Percentiles rank a stretch among this genome's conserved stretches.
These are phyloP conservation scores for Drosophila testacea DNA, from an alignment of 2,888 invertebrate species.

Conservation along the genomic window DNA sequence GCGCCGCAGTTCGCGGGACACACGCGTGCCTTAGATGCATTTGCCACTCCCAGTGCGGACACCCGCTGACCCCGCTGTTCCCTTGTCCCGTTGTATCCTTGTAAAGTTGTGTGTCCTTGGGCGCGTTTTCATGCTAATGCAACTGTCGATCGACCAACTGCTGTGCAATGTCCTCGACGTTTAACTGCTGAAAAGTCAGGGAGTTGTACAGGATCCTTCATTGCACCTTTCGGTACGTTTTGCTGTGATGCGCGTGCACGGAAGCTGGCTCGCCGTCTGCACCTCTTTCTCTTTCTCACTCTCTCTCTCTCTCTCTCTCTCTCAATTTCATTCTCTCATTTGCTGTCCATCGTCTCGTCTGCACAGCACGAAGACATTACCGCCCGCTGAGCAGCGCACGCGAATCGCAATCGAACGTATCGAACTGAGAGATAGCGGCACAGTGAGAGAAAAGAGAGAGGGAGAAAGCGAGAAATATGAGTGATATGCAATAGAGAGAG, in stretches of 20 bases:
- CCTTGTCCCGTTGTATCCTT: neutral
- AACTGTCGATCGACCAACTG: slow-evolving; percentile 54
- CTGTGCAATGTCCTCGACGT: slow-evolving; percentile 65
- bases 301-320: neutral
- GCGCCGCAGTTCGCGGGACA: slow-evolving; percentile 41
- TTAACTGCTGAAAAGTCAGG: slow-evolving; percentile 50
- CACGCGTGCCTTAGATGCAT: slow-evolving; percentile 29
- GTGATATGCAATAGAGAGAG: neutral
- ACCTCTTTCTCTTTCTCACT: slow-evolving; percentile 9
- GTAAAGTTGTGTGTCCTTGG: slow-evolving; percentile 36
- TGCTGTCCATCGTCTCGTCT: slow-evolving; percentile 1
- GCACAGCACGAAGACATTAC: slow-evolving; percentile 43
- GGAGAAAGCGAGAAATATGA: neutral
- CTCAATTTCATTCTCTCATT: neutral
- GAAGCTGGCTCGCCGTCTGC: slow-evolving; percentile 55
- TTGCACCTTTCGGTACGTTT: slow-evolving; percentile 38
- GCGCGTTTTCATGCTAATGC: slow-evolving; percentile 59
- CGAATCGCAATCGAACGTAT: slow-evolving; percentile 51
- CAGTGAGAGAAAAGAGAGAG: neutral
- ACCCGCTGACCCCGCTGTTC: slow-evolving; percentile 43
- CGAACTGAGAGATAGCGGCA: neutral
- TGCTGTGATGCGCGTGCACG: slow-evolving; percentile 64
- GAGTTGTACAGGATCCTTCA: slow-evolving; percentile 27
- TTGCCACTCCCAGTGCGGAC: slow-evolving; percentile 31
- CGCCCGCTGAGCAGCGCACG: slow-evolving; percentile 72